Evolutionary conservation across 2,797 vertebrate species (phyloP), one percentile per base, ranked within the genome.

Genomic region (Molossus molossus): DNA sequence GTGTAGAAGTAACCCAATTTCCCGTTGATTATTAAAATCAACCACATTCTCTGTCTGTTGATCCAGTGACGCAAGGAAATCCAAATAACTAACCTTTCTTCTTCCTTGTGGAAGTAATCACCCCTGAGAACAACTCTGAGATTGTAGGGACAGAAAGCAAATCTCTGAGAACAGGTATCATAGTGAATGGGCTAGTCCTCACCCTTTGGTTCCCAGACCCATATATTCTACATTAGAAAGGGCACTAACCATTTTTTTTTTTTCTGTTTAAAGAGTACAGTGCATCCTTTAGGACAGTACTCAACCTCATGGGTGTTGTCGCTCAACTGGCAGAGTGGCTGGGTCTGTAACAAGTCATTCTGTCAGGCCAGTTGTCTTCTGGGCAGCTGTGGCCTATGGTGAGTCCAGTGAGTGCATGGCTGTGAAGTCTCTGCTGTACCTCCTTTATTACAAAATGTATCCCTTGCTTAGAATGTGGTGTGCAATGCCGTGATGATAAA

Each of bases 401-500:
- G 33, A 91, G 23, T 53, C 20, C 75, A 50, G 4, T 69, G 57
- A 87, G 58, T 92, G 62, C 11, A 7, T 21, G n/a, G 27, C 12
- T 70, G 10, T 60, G 58, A 86, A 95, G 64, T 1, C 45, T 37
- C 11, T 50, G 25, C 27, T 82, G 13, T 4, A 17, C 6, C 55
- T 57, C 50, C 15, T 91, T 86, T 48, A 60, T 55, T 93, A 11
- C 45, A 37, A 89, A 72, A 75, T 55, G 23, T 70, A 20, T 60
- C 73, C 57, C 69, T 91, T 92, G 62, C 11, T 91, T 50, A 86
- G 84, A 91, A 57, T 67, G 50, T 80, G 25, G 7, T 64, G 23
- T 94, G 60, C 64, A 77, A 76, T 33, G 89, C 50, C 65, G 21
- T 53, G 37, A 53, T 69, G 82, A 65, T 92, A 84, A 90, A 84